A percentile compares a stretch with the other conserved stretches of the same genome.
phyloP scores from a whole-genome alignment of 2,888 invertebrate species.

The Gonocerus acuteangulatus region DNA sequence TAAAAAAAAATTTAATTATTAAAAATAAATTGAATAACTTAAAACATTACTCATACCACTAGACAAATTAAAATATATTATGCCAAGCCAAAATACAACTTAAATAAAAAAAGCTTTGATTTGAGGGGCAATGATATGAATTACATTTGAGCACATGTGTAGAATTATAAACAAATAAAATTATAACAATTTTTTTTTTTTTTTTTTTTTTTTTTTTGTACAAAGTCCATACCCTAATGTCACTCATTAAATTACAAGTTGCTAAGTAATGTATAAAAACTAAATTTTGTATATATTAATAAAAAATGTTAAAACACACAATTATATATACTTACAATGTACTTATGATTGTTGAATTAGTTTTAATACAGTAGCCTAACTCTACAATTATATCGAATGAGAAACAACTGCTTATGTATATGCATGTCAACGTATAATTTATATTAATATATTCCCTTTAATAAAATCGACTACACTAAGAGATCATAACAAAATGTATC shows the following conservation, averaged over 20 bases:
- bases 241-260: slow-evolving; percentile 7
- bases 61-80: too few relatives aligned
- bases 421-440: too few relatives aligned
- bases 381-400: neutral
- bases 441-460: too few relatives aligned
- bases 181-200: too few relatives aligned
- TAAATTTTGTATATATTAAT: neutral
- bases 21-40: too few relatives aligned
- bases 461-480: too few relatives aligned
- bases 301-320: neutral
- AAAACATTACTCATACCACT: too few relatives aligned
- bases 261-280: slow-evolving; percentile 16
- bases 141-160: slow-evolving; percentile 13
- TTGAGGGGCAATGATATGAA: slow-evolving; percentile 16
- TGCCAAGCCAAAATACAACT: too few relatives aligned
- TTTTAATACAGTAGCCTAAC: neutral
- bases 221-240: slow-evolving; percentile 23
- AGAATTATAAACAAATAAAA: neutral
- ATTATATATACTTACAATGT: neutral
- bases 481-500: too few relatives aligned
- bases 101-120: neutral
- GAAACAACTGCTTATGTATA: too few relatives aligned
- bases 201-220: neutral
- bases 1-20: too few relatives aligned
- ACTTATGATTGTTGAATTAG: neutral